Percentiles rank a stretch among this genome's conserved stretches.
phyloP scores from a whole-genome alignment of 2,113 vertebrate species.

The Collichthys lucidus region DNA sequence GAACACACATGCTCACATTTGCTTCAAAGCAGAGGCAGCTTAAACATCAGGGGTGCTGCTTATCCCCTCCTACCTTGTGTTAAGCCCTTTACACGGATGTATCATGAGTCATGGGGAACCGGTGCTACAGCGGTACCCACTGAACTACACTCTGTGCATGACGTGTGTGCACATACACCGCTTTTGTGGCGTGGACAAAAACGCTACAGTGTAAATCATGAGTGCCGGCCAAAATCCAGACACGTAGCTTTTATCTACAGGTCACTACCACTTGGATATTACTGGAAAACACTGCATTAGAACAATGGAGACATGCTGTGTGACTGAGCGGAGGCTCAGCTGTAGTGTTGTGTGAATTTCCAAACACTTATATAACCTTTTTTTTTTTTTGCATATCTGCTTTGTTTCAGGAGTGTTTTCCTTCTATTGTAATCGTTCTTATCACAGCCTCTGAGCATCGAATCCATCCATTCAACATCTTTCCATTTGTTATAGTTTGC shows the following conservation, averaged over 20 bases:
- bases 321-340: conserved; percentile 48
- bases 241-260: conserved; percentile 27
- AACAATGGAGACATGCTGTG: conserved; percentile 42
- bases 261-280: conserved; percentile 16
- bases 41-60: conserved; percentile 73
- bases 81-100: conserved; percentile 78
- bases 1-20: conserved; percentile 61
- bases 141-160: conserved; percentile 32
- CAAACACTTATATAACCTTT: conserved; percentile 57
- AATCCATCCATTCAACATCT: conserved; percentile 2
- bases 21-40: conserved; percentile 73
- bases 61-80: conserved; percentile 80
- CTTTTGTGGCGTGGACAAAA: conserved; percentile 5
- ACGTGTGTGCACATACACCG: not conserved
- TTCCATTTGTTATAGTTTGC: not conserved
- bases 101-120: conserved; percentile 77
- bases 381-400: conserved; percentile 37
- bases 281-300: conserved; percentile 10
- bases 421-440: not conserved
- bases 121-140: conserved; percentile 36
- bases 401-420: not conserved
- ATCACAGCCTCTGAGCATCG: conserved; percentile 1
- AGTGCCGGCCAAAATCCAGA: conserved; percentile 26
- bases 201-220: conserved; percentile 21
- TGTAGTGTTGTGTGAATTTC: conserved; percentile 37